Percentiles rank a stretch among this genome's conserved stretches.
These are phyloP conservation scores for Ceratoteleas bidentatus DNA, from an alignment of 1,140 invertebrate species.

Conservation along the genomic window DNA sequence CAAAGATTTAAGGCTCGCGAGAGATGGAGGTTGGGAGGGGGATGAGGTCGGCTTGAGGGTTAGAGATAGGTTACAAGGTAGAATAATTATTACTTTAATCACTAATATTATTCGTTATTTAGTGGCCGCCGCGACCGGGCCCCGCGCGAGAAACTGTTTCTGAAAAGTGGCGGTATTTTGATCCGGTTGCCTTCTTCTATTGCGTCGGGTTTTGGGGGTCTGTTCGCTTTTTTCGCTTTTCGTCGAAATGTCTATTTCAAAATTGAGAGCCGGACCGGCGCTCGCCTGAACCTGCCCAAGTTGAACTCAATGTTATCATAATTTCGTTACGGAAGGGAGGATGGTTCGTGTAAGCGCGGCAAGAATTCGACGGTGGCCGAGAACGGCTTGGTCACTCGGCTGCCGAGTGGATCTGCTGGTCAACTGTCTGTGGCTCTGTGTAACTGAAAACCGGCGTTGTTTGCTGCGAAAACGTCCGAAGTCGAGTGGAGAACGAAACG, in stretches of 20 bases:
- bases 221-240: slow-evolving; percentile 82
- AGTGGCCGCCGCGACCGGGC: slow-evolving; percentile 77
- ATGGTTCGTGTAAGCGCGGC: slow-evolving; percentile 1
- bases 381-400: neutral
- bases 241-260: slow-evolving; percentile 85
- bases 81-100: slow-evolving; percentile 71
- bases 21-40: slow-evolving; percentile 47
- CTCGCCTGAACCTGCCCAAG: slow-evolving; percentile 80
- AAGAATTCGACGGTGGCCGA: slow-evolving; percentile 7
- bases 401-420: no score
- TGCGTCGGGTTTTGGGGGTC: slow-evolving; percentile 84
- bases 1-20: slow-evolving; percentile 64
- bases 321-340: slow-evolving; percentile 49
- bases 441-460: no score
- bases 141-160: slow-evolving; percentile 86
- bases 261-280: slow-evolving; percentile 84
- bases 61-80: slow-evolving; percentile 55
- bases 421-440: no score
- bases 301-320: slow-evolving; percentile 73
- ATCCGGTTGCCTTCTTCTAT: slow-evolving; percentile 85
- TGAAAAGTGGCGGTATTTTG: slow-evolving; percentile 85
- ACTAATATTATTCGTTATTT: slow-evolving; percentile 72
- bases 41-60: slow-evolving; percentile 30
- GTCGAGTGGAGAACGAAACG: neutral
- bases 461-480: slow-evolving; percentile 7